Percentiles rank a stretch among this genome's conserved stretches.
Evolutionary conservation across 2,888 invertebrate genomes (phyloP).

Genomic region (Andrena bucephala): DNA sequence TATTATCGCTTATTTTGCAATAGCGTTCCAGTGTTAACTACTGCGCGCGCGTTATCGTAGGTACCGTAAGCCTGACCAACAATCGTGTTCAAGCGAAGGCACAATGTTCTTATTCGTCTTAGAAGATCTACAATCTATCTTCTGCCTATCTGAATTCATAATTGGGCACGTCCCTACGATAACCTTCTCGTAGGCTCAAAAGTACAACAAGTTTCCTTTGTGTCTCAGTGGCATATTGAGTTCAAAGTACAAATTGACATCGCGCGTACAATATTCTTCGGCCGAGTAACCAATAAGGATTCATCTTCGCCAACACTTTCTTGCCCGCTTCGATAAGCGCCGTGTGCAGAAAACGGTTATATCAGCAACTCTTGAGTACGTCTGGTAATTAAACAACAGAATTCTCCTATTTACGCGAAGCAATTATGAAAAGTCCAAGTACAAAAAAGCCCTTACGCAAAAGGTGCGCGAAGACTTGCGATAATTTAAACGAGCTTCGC

Average conservation of each 20-base stretch:
- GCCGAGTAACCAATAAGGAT: background rate
- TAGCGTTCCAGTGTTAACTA: too few relatives aligned
- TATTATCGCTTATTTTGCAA: background rate
- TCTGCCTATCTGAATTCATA: background rate
- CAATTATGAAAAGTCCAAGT: background rate
- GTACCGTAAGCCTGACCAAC: too few relatives aligned
- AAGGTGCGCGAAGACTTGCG: background rate
- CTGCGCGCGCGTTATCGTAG: too few relatives aligned
- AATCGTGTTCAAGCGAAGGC: too few relatives aligned
- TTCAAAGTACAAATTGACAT: conserved; percentile 7
- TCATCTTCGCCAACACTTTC: background rate
- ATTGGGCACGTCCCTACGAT: background rate
- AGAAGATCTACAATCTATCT: background rate
- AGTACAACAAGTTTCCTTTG: background rate
- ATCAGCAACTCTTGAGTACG: background rate
- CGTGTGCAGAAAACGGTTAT: background rate
- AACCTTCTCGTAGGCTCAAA: background rate
- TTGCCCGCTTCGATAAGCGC: background rate
- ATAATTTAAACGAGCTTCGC: background rate
- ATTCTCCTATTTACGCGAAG: background rate
- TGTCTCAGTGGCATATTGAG: background rate
- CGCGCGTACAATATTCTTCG: background rate
- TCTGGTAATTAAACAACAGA: background rate
- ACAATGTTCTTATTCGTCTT: too few relatives aligned
- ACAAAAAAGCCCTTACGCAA: background rate